Percentiles rank a stretch among this genome's conserved stretches.
These are phyloP conservation scores for Artibeus jamaicensis DNA, from an alignment of 2,797 vertebrate species.

Conservation along the genomic window DNA sequence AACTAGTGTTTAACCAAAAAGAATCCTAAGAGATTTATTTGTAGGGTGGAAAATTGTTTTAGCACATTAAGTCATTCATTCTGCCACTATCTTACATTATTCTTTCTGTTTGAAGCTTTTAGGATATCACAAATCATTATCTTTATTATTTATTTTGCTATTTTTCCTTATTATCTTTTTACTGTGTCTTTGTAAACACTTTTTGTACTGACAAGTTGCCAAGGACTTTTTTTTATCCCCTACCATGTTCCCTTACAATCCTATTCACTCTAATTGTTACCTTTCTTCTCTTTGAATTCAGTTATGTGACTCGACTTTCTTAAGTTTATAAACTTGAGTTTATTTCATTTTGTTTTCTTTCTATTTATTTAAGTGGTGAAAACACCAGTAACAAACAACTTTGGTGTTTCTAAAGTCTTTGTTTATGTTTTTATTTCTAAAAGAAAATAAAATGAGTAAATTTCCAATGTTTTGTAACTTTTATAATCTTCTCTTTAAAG, in stretches of 20 bases:
- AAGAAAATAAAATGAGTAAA: not conserved
- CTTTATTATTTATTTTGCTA: not conserved
- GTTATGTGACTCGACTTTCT: not conserved
- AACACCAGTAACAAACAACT: not conserved
- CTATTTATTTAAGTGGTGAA: slow-evolving; percentile 9
- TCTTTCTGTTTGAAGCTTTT: slow-evolving; percentile 9
- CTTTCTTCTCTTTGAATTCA: not conserved
- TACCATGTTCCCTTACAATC: not conserved
- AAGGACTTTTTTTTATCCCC: not conserved
- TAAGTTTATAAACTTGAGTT: not conserved
- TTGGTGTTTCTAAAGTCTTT: not conserved
- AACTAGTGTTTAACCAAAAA: not conserved
- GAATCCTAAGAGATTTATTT: not conserved
- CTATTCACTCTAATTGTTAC: not conserved
- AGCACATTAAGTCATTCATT: not conserved
- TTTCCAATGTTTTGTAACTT: not conserved
- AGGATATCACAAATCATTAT: not conserved
- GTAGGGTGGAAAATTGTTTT: not conserved
- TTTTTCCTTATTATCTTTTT: not conserved
- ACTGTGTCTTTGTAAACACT: not conserved
- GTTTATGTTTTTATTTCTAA: slow-evolving; percentile 22
- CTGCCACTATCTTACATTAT: not conserved
- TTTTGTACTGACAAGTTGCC: not conserved
- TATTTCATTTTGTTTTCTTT: not conserved
- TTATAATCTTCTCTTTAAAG: not conserved